Conservation (phyloP, 2,888 invertebrate species). For the Lasius platythorax region DNA sequence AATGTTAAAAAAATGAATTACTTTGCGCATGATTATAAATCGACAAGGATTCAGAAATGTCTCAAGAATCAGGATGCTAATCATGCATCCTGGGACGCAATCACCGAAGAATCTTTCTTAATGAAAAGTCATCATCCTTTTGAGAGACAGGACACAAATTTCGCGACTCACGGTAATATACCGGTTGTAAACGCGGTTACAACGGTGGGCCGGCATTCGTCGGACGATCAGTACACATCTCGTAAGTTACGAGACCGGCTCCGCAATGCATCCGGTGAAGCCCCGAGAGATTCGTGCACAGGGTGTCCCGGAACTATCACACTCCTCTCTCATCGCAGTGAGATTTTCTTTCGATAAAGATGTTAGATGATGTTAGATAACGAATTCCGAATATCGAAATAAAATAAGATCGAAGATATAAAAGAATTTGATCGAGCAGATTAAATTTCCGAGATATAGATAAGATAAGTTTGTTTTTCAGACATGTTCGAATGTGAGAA, state of each 20-base stretch:
- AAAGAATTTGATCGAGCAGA: not conserved
- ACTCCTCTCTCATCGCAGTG: not conserved
- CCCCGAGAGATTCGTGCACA: not conserved
- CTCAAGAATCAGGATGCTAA: too few species aligned
- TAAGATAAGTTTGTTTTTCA: conserved; percentile 35
- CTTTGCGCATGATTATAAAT: not conserved
- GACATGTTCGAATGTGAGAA: not conserved
- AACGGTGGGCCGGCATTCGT: conserved; percentile 4
- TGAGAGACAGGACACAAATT: not conserved
- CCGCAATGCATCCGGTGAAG: conserved; percentile 59
- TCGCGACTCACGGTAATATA: not conserved
- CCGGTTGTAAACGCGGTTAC: conserved; percentile 30
- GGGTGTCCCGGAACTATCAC: not conserved
- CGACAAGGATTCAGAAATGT: not conserved
- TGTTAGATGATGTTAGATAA: not conserved
- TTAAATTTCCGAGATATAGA: conserved; percentile 1
- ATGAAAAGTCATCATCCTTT: not conserved
- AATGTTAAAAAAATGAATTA: not conserved
- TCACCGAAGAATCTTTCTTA: not conserved
- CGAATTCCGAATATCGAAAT: too few species aligned
- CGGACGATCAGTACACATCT: conserved; percentile 71
- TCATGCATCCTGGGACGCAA: not conserved
- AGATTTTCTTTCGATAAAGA: not conserved
- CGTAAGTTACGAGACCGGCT: conserved; percentile 63
- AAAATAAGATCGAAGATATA: not conserved